Conservation (phyloP, 1,140 invertebrate species). For the Vanessa atalanta region DNA sequence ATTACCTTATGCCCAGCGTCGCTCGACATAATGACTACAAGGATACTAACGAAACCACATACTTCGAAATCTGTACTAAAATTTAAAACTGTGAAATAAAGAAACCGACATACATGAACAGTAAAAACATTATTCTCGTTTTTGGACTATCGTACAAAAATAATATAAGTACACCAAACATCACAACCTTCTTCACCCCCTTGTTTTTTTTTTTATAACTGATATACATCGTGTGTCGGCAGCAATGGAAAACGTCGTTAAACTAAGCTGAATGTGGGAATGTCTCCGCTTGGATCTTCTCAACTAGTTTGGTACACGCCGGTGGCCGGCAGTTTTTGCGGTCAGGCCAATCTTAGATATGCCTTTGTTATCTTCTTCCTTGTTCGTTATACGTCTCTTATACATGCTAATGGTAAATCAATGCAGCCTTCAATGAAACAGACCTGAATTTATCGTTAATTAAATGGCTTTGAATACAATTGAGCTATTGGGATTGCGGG, state of each 20-base stretch:
- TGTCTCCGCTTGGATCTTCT: slow-evolving; percentile 48
- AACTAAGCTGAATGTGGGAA: slow-evolving; percentile 59
- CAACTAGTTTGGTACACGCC: slow-evolving; percentile 39
- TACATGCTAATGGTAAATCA: slow-evolving; percentile 34
- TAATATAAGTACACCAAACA: no score
- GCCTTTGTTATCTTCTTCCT: slow-evolving; percentile 55
- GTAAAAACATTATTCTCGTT: no score
- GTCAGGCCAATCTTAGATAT: slow-evolving; percentile 41
- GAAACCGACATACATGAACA: no score
- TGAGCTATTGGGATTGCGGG: neutral
- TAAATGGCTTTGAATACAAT: neutral
- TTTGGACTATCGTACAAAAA: no score
- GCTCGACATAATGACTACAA: no score
- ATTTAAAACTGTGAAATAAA: no score
- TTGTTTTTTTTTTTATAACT: neutral
- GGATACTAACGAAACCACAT: no score
- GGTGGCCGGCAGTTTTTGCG: slow-evolving; percentile 50
- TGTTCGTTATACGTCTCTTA: slow-evolving; percentile 37
- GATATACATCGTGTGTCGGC: slow-evolving; percentile 19
- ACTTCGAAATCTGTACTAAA: no score
- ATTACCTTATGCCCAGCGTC: no score
- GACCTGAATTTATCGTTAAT: neutral
- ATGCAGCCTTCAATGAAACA: slow-evolving; percentile 18
- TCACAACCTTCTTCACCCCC: neutral
- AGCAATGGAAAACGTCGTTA: slow-evolving; percentile 42